phyloP scores from a whole-genome alignment of 2,888 invertebrate genomes.

The Halictus ligatus region DNA sequence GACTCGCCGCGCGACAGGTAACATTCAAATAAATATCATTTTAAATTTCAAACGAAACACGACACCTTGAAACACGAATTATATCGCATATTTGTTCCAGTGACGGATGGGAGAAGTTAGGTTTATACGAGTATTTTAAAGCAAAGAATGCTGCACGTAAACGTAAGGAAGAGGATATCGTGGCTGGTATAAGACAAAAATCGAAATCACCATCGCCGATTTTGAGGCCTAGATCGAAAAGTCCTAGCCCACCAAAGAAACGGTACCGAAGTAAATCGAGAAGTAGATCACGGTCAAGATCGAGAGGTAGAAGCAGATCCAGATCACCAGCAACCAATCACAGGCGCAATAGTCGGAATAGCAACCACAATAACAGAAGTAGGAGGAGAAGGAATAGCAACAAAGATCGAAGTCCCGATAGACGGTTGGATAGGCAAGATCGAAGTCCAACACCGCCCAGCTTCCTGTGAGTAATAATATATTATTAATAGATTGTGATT shows the following conservation, averaged over 20 bases:
- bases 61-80: not conserved
- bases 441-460: conserved; percentile 89
- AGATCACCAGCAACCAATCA: conserved; percentile 83
- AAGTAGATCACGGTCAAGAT: conserved; percentile 85
- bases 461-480: conserved; percentile 87
- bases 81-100: conserved; percentile 81
- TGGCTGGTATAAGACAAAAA: conserved; percentile 88
- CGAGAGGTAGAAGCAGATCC: conserved; percentile 84
- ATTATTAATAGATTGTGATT: not conserved
- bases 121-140: conserved; percentile 98
- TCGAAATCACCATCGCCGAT: conserved; percentile 93
- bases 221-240: conserved; percentile 89
- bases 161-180: conserved; percentile 93
- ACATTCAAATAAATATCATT: conserved; percentile 56
- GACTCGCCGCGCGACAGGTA: conserved; percentile 97
- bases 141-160: conserved; percentile 96
- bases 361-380: conserved; percentile 83
- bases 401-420: conserved; percentile 82
- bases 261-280: conserved; percentile 90
- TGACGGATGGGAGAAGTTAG: conserved; percentile 99
- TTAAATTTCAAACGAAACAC: not conserved
- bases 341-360: conserved; percentile 80
- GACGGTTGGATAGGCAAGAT: conserved; percentile 81
- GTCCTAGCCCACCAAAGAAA: conserved; percentile 90
- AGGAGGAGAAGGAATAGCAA: conserved; percentile 84